These are phyloP conservation scores for Crocodylus rhombifer DNA, from an alignment of 2,797 vertebrate species.

Conservation along the genomic window DNA sequence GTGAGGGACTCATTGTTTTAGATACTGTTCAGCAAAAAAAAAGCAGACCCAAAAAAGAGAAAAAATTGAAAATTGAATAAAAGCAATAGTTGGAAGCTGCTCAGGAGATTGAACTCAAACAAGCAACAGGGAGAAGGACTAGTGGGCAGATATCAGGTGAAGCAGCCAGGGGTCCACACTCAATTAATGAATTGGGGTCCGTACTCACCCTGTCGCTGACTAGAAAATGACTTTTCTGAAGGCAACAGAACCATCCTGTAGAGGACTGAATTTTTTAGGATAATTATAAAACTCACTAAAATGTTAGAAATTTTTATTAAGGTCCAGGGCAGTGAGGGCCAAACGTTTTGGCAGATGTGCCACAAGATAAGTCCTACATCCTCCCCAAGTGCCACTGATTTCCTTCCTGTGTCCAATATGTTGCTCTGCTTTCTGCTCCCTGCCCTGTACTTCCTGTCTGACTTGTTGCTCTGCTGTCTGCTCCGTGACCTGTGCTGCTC, in stretches of 20 bases:
- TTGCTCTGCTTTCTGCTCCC: too few species aligned
- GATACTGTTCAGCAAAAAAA: neutral
- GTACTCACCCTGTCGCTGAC: neutral
- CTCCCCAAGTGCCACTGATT: neutral
- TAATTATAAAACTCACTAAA: neutral
- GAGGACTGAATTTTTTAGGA: neutral
- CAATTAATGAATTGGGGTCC: neutral
- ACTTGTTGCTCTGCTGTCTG: too few species aligned
- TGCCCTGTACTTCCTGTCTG: too few species aligned
- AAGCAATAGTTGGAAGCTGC: neutral
- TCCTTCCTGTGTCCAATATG: accelerated
- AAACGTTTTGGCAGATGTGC: too few species aligned
- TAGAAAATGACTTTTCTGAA: neutral
- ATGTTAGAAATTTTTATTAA: neutral
- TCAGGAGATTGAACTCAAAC: neutral
- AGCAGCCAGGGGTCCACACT: neutral
- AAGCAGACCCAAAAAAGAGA: neutral
- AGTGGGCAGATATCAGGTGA: neutral
- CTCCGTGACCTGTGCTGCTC: too few species aligned
- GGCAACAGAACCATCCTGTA: neutral
- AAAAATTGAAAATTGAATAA: neutral
- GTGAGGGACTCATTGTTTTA: neutral
- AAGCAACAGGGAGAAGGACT: neutral
- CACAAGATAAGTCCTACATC: neutral
- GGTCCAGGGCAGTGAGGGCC: neutral